Evolutionary conservation across 37 sponge, comb jelly and placozoan species (phyloP), one percentile per base, ranked within the genome.

Genomic region (Aplysina aerophoba): DNA sequence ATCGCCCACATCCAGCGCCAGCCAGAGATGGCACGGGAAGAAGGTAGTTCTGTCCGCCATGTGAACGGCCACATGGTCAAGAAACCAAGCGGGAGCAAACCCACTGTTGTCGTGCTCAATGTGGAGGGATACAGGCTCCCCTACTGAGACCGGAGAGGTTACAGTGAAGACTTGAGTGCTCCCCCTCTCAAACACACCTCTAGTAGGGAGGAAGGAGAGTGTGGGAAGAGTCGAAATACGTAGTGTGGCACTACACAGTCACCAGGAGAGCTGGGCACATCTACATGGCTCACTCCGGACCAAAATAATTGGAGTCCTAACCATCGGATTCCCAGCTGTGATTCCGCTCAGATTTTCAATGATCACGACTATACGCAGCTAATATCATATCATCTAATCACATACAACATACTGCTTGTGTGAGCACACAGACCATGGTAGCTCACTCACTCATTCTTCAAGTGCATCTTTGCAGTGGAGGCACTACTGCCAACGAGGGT

Each of bases 81-180:
- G 86, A 24, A 87, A 87, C 95, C 95, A 95, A 24, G 87, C 87
- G 0, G 92, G 88, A 14, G 89, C 88, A n/a, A 85, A 68, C 0
- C 95, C 92, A 36, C 79, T 84, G 73, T 91, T 89, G 85, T 95
- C 95, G 58, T 95, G 95, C 17, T 94, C 87, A 66, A 95, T 61
- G 55, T 54, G 56, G 53, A 89, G 72, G 35, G 55, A 53, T 0
- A 27, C n/a, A n/a, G 85, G 44, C 21, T 57, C 71, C 1, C 89
- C 89, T 24, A 89, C 44, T 50, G 5, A 30, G 58, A 37, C 81
- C 85, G 22, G 81, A 74, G 40, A 87, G 86, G 27, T 81, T 64
- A 85, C 56, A 15, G 2, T 34, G 35, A 65, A 69, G 17, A 8
- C 34, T 24, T 16, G 71, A 30, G 71, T 69, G 33, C 71, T 69